A percentile compares a stretch with the other conserved stretches of the same genome.
These are phyloP conservation scores for Tarsius wallacei DNA, from an alignment of 2,797 vertebrate genomes.

Conservation along the genomic window DNA sequence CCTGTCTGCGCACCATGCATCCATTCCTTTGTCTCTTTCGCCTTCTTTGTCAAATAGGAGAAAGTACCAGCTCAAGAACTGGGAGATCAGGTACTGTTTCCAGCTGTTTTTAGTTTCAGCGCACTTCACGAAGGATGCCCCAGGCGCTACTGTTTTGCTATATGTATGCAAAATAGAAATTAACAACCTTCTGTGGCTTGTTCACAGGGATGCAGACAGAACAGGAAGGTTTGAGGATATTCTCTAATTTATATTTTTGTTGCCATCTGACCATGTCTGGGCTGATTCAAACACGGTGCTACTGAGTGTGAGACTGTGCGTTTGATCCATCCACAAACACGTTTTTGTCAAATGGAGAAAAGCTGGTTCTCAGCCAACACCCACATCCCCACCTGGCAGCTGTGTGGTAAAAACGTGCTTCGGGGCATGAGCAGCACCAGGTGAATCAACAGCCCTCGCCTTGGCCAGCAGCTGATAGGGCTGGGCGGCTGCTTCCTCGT, in stretches of 20 bases:
- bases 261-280: neutral
- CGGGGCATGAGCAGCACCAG: neutral
- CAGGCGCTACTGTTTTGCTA: neutral
- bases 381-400: neutral
- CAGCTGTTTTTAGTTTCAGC: slow-evolving; percentile 24
- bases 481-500: accelerated
- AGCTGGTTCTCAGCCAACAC: neutral
- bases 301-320: neutral
- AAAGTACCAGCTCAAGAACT: neutral
- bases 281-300: neutral
- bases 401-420: neutral
- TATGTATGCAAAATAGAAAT: slow-evolving; percentile 42
- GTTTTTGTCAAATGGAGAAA: neutral
- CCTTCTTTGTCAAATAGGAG: slow-evolving; percentile 30
- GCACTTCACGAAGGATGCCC: neutral
- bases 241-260: neutral
- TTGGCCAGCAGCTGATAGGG: neutral
- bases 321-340: neutral
- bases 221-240: neutral
- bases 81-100: neutral
- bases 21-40: slow-evolving; percentile 57
- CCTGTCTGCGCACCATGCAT: neutral
- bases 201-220: neutral
- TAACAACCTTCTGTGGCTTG: neutral
- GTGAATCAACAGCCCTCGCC: neutral